Base-by-base conservation (phyloP, 2,888 invertebrate species). In the Cerastis rubricosa region DNA sequence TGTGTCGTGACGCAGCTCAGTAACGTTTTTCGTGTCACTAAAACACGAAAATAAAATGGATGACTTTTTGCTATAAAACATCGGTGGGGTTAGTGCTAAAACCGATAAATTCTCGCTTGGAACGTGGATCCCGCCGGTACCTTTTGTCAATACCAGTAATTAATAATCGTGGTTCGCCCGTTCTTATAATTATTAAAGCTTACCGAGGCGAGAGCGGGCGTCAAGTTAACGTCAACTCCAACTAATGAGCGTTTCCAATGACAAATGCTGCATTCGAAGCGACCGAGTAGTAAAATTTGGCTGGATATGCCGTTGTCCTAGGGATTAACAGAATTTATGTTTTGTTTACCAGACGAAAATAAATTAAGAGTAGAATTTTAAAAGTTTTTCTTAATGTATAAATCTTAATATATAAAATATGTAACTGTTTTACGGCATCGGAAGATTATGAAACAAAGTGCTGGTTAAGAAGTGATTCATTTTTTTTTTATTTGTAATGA, bases 221-320 rank as follows among this genome's bases (percentile, higher is more conserved):
- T 96, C 95, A 95, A 95, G 95, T 96, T 95, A 93, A 95, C 94
- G 95, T 96, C 95, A 95, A 91, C 94, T 94, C 91, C 91, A 92
- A 94, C 95, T 95, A 96, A 96, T 96, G 95, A 96, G 93, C 92
- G 91, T 91, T 94, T 90, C 91, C 90, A 91, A 94, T 95, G 96
- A 96, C 95, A 95, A 95, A 96, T 96, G 95, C 93, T 92, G 92
- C 91, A 92, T 94, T 94, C 90, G 91, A 90, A 90, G 90, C 89
- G 85, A 87, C 89, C 88, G 88, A 88, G 87, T 84, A 87, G 89
- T 89, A 81, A 92, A 91, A 91, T 94, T 93, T 87, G 92, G 87
- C 90, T 92, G 88, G 92, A 93, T 91, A 86, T 88, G 89, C 84
- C 88, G 81, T 80, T 89, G 83, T 88, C 87, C 84, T 85, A 81